These are phyloP conservation scores for Podargus strigoides DNA, from an alignment of 2,797 vertebrate species.

Conservation along the genomic window DNA sequence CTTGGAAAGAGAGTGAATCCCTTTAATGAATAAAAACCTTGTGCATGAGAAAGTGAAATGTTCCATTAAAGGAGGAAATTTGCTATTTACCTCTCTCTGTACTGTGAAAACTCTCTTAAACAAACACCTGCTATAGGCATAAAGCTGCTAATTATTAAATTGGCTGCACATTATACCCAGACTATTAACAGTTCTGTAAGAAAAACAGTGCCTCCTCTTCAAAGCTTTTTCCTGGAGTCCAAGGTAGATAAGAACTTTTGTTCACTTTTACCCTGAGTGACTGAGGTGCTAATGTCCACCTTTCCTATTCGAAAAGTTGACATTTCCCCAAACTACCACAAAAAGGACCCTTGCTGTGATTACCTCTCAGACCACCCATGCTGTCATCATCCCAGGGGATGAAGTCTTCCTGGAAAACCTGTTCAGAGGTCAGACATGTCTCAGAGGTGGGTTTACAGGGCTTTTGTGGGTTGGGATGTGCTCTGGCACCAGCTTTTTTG, in stretches of 20 bases:
- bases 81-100: slow-evolving; percentile 28
- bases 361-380: not conserved
- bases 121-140: slow-evolving; percentile 39
- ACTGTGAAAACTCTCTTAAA: slow-evolving; percentile 38
- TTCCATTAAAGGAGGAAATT: slow-evolving; percentile 32
- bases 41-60: not conserved
- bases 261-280: not conserved
- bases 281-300: not conserved
- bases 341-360: not conserved
- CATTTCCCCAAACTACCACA: not conserved
- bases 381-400: not conserved
- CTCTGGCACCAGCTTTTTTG: not conserved
- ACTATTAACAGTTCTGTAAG: slow-evolving; percentile 41
- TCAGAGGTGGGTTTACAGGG: not conserved
- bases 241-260: slow-evolving; percentile 8
- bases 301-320: not conserved
- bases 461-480: not conserved
- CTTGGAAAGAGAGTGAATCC: slow-evolving; percentile 10
- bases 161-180: slow-evolving; percentile 41
- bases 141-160: slow-evolving; percentile 24
- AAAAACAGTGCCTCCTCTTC: slow-evolving; percentile 35
- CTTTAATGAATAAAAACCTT: slow-evolving; percentile 15
- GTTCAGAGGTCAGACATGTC: not conserved
- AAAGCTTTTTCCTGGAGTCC: not conserved
- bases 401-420: not conserved